Evolutionary conservation across 2,888 invertebrate genomes (phyloP).

Genomic region (Drosophila helvetica): DNA sequence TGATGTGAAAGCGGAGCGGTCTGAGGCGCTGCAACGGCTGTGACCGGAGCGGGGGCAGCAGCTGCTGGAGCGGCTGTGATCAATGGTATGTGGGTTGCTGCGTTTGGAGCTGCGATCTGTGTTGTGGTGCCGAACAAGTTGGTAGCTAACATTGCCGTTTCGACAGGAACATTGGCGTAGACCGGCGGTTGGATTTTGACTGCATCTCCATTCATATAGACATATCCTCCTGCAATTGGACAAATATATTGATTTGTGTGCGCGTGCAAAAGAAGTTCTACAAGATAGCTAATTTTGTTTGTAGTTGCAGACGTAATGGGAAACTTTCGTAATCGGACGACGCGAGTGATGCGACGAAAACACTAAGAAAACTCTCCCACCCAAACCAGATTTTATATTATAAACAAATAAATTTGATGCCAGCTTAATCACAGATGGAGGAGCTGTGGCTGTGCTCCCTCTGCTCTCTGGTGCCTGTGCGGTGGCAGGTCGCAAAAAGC

Average conservation of each 20-base stretch:
- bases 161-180: conserved; percentile 88
- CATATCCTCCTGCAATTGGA: conserved; percentile 85
- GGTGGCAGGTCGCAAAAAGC: conserved; percentile 9
- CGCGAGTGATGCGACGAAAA: conserved; percentile 12
- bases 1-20: conserved; percentile 48
- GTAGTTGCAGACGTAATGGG: conserved; percentile 41
- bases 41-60: conserved; percentile 77
- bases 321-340: conserved; percentile 34
- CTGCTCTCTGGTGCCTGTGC: neutral
- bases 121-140: conserved; percentile 82
- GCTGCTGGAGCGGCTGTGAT: conserved; percentile 79
- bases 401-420: conserved; percentile 55
- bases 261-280: conserved; percentile 1
- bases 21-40: conserved; percentile 74
- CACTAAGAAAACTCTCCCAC: conserved; percentile 14
- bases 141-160: conserved; percentile 85
- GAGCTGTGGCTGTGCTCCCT: neutral
- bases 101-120: conserved; percentile 72
- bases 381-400: conserved; percentile 6
- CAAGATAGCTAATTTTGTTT: conserved; percentile 32
- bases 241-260: conserved; percentile 2
- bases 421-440: conserved; percentile 60
- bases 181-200: conserved; percentile 88
- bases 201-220: conserved; percentile 93
- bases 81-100: conserved; percentile 79